phyloP scores from a whole-genome alignment of 2,797 vertebrate genomes.

The Cephalopachus bancanus region DNA sequence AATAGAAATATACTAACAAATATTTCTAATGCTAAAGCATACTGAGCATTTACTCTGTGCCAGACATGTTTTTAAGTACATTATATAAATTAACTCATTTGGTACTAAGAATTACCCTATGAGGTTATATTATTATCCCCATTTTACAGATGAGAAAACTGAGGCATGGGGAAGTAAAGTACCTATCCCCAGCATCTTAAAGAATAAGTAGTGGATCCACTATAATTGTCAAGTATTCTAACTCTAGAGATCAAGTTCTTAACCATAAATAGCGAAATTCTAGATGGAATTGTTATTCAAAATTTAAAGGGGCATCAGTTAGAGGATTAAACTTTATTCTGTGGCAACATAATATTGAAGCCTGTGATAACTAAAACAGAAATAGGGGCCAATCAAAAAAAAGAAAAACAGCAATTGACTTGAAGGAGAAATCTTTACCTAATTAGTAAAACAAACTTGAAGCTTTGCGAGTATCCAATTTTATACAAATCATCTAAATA shows the following conservation, averaged over 20 bases:
- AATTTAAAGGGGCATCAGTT: background rate
- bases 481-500: constrained; percentile 44
- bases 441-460: background rate
- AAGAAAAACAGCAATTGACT: background rate
- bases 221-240: background rate
- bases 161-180: background rate
- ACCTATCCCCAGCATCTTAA: background rate
- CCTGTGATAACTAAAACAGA: constrained; percentile 59
- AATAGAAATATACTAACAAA: constrained; percentile 5
- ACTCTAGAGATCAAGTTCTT: constrained; percentile 11
- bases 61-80: background rate
- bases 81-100: background rate
- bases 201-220: background rate
- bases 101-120: background rate
- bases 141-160: constrained; percentile 41
- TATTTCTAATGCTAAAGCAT: background rate
- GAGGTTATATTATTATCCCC: background rate
- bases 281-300: background rate
- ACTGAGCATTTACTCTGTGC: background rate
- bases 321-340: constrained; percentile 24
- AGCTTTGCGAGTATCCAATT: background rate
- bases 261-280: background rate
- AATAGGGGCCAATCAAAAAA: background rate
- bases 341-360: constrained; percentile 62
- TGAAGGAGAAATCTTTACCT: constrained; percentile 45